phyloP scores from a whole-genome alignment of 2,113 vertebrate genomes.

The Amphiprion ocellaris region DNA sequence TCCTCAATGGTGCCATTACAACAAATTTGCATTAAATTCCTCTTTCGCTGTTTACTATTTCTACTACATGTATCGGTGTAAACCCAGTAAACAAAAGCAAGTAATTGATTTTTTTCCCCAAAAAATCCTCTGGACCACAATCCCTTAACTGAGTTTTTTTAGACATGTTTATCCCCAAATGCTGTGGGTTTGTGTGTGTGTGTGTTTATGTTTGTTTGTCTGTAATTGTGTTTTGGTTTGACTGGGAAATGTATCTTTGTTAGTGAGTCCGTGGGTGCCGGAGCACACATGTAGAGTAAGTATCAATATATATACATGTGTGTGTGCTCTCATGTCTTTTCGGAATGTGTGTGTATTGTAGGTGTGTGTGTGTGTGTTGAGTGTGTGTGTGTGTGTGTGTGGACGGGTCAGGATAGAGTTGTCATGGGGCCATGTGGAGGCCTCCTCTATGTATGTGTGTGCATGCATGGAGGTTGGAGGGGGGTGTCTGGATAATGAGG shows the following conservation, averaged over 20 bases:
- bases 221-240: background rate
- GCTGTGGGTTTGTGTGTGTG: background rate
- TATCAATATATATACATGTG: background rate
- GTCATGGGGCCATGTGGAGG: conserved; percentile 68
- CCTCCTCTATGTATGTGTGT: conserved; percentile 43
- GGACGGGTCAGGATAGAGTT: conserved; percentile 62
- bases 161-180: background rate
- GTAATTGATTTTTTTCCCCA: background rate
- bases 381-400: conserved; percentile 21
- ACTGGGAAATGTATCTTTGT: background rate
- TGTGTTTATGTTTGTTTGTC: conserved; percentile 4
- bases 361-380: conserved; percentile 12
- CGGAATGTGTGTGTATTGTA: background rate
- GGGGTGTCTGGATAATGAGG: conserved; percentile 78
- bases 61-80: background rate
- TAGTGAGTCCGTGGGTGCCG: background rate
- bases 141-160: background rate
- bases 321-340: background rate
- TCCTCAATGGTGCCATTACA: too few species aligned
- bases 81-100: background rate
- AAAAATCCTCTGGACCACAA: background rate
- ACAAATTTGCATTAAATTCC: too few species aligned
- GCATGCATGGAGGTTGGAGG: conserved; percentile 17
- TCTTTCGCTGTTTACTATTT: too few species aligned
- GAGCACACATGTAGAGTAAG: background rate